Evolutionary conservation across 2,113 vertebrate species (phyloP), one percentile per base, ranked within the genome.

Genomic region (Arenaria interpres): DNA sequence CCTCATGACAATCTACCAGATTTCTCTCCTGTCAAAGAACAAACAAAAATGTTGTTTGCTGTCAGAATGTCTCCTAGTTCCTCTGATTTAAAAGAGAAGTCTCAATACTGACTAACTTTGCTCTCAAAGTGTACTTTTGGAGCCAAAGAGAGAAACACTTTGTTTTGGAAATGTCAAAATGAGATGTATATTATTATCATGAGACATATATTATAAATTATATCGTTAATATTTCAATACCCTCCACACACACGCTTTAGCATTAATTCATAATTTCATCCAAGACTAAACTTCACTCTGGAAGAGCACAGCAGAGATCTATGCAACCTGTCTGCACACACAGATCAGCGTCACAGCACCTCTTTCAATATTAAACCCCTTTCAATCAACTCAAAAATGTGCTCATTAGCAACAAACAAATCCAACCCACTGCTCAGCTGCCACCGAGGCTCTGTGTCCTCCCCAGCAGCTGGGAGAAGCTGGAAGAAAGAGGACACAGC

Each of bases 111-210:
- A 37, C 14, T 27, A 81, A 45, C 12, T 69, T 56, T 25, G 19
- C 32, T 68, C 32, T 64, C 51, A 78, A 51, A 85, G 71, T 23
- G 17, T 6, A 24, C 19, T 39, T 84, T 4, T n/a, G 35, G 43
- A 94, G 48, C 10, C 66, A 78, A 14, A 85, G 53, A 66, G 51
- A 72, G 28, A 91, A 87, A 91, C 10, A 5, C 12, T 91, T 91
- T 68, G 43, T 79, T 95, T 94, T 60, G 35, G 45, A 81, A 89
- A n/a, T 12, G 20, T 89, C 91, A 91, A 78, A 69, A 37, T 18
- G 7, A 48, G 33, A 78, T 48, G 39, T 33, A 48, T 18, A 41
- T 75, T 78, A 21, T 54, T 41, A 72, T 43, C 37, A 33, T 39
- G 5, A 81, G 73, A 64, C 24, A 56, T 81, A 35, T 33, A 63